These are phyloP conservation scores for Falco naumanni DNA, from an alignment of 2,797 vertebrate species.

Conservation along the genomic window DNA sequence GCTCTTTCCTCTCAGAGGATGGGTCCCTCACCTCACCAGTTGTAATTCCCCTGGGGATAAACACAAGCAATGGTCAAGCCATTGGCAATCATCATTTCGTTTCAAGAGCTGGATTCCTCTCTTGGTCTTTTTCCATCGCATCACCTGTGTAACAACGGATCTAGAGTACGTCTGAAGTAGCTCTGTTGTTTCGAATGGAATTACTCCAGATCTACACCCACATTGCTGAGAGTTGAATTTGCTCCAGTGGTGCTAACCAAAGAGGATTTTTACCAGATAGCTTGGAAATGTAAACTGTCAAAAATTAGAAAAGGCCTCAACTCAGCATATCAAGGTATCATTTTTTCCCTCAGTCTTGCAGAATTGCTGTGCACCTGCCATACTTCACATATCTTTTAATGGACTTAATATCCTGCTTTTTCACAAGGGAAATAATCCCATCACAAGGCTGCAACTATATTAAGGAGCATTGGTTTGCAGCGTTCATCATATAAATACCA, in stretches of 20 bases:
- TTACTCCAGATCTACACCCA: conserved; percentile 52
- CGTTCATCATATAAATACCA: conserved; percentile 22
- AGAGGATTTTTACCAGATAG: conserved; percentile 12
- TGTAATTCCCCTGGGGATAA: background rate
- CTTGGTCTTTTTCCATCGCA: background rate
- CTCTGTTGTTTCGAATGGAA: conserved; percentile 15
- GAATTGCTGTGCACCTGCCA: conserved; percentile 37
- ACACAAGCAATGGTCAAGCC: background rate
- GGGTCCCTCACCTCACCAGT: background rate
- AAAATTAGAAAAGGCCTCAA: conserved; percentile 19
- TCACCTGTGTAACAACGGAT: background rate
- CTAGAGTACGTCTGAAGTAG: background rate
- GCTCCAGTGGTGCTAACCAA: conserved; percentile 42
- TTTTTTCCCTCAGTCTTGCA: conserved; percentile 26
- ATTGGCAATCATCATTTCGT: background rate
- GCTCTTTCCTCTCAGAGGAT: background rate
- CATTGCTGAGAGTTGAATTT: conserved; percentile 33
- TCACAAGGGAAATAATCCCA: conserved; percentile 55
- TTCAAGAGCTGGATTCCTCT: background rate
- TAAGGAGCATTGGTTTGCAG: conserved; percentile 43
- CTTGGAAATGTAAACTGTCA: conserved; percentile 10
- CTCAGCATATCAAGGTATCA: conserved; percentile 9
- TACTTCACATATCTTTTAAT: conserved; percentile 45
- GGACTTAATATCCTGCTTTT: conserved; percentile 61
- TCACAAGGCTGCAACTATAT: conserved; percentile 50